Conservation (phyloP, 2,888 invertebrate genomes). For the Erpobdella octoculata region DNA sequence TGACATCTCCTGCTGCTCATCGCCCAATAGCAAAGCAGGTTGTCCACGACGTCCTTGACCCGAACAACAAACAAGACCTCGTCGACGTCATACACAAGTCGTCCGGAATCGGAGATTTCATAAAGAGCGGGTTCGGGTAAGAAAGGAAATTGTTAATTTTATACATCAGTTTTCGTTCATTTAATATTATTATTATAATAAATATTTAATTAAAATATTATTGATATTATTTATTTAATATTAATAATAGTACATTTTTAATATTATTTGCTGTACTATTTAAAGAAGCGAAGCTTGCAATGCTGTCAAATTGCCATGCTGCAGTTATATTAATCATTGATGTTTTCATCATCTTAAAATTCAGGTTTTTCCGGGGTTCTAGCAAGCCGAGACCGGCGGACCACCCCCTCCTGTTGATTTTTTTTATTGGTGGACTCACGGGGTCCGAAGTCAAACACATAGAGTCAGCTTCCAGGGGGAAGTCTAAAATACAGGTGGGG, state of each 20-base stretch:
- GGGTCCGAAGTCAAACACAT: constrained; percentile 58
- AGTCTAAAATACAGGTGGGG: constrained; percentile 37
- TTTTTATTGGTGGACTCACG: constrained; percentile 63
- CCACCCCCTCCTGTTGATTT: constrained; percentile 61
- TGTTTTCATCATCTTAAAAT: constrained; percentile 30
- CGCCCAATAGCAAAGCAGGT: constrained; percentile 58
- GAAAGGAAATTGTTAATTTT: too few species aligned
- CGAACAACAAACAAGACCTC: constrained; percentile 57
- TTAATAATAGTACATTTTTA: too few species aligned
- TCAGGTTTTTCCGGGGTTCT: constrained; percentile 60
- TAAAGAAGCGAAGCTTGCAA: too few species aligned
- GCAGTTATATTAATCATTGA: background rate
- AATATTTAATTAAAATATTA: background rate
- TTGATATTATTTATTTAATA: background rate
- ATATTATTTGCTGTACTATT: too few species aligned
- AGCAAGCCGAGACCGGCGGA: constrained; percentile 61
- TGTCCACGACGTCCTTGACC: constrained; percentile 59
- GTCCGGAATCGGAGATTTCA: constrained; percentile 55
- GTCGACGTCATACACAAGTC: constrained; percentile 59
- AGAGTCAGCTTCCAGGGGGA: constrained; percentile 43
- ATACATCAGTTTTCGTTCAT: background rate
- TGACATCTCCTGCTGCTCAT: constrained; percentile 46
- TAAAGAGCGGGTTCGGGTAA: constrained; percentile 64
- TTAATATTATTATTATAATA: background rate
- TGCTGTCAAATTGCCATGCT: background rate